Conservation (phyloP, 2,888 invertebrate genomes). For the Malacosoma neustria region DNA sequence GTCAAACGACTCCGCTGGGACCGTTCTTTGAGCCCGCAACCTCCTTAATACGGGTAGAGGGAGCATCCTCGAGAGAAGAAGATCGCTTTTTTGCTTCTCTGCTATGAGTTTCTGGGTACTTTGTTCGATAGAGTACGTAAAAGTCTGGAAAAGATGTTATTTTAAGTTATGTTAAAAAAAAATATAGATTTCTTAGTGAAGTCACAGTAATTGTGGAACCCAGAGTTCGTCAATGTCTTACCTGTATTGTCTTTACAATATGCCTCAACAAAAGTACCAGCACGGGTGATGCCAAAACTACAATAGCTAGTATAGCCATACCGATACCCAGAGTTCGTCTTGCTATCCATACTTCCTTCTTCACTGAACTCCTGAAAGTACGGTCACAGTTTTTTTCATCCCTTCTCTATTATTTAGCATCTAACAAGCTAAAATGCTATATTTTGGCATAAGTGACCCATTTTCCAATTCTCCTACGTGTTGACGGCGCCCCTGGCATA, state of each 20-base stretch:
- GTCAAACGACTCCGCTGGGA: conserved; percentile 79
- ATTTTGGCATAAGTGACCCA: too few relatives aligned
- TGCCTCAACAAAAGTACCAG: conserved; percentile 68
- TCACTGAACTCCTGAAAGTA: conserved; percentile 55
- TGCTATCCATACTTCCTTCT: conserved; percentile 57
- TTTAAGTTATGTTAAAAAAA: too few relatives aligned
- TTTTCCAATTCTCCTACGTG: too few relatives aligned
- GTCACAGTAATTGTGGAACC: background rate
- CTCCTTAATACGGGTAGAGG: conserved; percentile 70
- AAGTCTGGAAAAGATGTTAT: conserved; percentile 38
- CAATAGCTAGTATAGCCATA: conserved; percentile 53
- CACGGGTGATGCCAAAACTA: conserved; percentile 66
- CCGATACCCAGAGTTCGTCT: conserved; percentile 56
- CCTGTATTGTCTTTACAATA: conserved; percentile 73
- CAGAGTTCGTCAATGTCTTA: conserved; percentile 16
- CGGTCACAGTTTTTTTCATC: too few relatives aligned
- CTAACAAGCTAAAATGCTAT: too few relatives aligned
- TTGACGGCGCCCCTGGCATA: too few relatives aligned
- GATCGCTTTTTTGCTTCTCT: conserved; percentile 75
- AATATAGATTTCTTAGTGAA: background rate
- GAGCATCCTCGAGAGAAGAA: conserved; percentile 74
- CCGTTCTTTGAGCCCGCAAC: conserved; percentile 69
- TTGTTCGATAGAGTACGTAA: conserved; percentile 62
- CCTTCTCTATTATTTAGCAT: too few relatives aligned
- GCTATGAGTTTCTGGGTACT: conserved; percentile 64